Evolutionary conservation across 2,113 vertebrate species (phyloP), one percentile per base, ranked within the genome.

Genomic region (Antechinus flavipes): DNA sequence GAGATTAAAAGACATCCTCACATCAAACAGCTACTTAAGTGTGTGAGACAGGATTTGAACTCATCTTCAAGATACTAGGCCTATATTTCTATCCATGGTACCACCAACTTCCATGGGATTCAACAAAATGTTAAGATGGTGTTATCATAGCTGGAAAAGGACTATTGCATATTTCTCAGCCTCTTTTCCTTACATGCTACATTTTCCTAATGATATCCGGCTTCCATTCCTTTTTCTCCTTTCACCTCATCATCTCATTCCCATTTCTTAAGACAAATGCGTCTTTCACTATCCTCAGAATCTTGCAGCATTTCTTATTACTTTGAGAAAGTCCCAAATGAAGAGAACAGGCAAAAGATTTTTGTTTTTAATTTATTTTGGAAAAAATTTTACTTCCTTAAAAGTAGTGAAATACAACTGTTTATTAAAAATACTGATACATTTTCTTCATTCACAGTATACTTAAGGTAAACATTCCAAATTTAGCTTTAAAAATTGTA

Each of bases 281-380:
- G 47, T 11, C 47, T 90, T 23, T 56, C 54, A 61, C 91, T 47
- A 76, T 76, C 49, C 91, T 35, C 14, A 10, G 23, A 52, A 25
- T 23, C 90, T 97, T 92, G 93, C 58, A 96, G 92, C 0, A 54
- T 11, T 30, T 76, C 46, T 94, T 8, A 89, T 91, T 92, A 94
- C 68, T 76, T 24, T 46, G 50, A 68, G 49, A 1, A 94, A 22
- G 61, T 24, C 42, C 90, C 42, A 58, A 24, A 76, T 9, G 47
- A 2, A 84, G 11, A 93, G 22, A 92, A 90, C 68, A 90, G 22
- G 91, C 10, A 91, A n/a, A 68, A 42, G 92, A 84, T 96, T 93
- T 91, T n/a, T 93, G 4, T 24, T 91, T 54, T 91, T 94, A 56
- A 93, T 2, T 94, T 94, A 96, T 90, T 91, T 91, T 47, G 92